Evolutionary conservation across 2,888 invertebrate species (phyloP).

Genomic region (Lasioglossum zephyrum): DNA sequence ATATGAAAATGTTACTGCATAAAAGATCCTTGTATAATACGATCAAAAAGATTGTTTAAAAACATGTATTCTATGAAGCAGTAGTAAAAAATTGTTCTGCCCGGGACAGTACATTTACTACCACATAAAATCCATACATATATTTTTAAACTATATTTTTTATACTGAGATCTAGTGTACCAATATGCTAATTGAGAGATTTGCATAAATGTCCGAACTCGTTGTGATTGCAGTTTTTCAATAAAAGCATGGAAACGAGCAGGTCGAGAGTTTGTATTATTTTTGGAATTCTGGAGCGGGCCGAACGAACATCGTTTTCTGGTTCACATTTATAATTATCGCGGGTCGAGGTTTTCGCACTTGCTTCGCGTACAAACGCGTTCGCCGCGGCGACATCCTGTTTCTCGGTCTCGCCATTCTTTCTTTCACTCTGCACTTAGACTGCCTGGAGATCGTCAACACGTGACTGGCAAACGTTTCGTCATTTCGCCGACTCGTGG

Average conservation of each 20-base stretch:
- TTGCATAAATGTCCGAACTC: neutral
- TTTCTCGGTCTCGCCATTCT: constrained; percentile 60
- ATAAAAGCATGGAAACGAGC: neutral
- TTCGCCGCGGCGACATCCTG: constrained; percentile 74
- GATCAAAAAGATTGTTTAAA: neutral
- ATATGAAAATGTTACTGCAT: neutral
- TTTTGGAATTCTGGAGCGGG: constrained; percentile 49
- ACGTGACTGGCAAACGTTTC: constrained; percentile 70
- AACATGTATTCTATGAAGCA: neutral
- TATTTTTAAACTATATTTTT: neutral
- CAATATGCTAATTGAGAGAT: neutral
- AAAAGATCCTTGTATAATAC: neutral
- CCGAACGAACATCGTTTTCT: constrained; percentile 56
- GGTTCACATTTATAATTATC: constrained; percentile 71
- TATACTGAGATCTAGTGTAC: neutral
- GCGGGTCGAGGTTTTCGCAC: constrained; percentile 49
- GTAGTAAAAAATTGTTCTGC: neutral
- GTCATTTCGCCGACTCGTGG: constrained; percentile 54
- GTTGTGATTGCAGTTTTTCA: neutral
- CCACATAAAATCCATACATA: too few relatives aligned
- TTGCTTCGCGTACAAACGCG: constrained; percentile 34
- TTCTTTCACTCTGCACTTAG: constrained; percentile 52
- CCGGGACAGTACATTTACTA: neutral
- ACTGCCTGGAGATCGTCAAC: constrained; percentile 57
- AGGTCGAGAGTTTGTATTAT: constrained; percentile 43